Base-by-base conservation (phyloP, 2,113 vertebrate species). In the Onychorhynchus coronatus region DNA sequence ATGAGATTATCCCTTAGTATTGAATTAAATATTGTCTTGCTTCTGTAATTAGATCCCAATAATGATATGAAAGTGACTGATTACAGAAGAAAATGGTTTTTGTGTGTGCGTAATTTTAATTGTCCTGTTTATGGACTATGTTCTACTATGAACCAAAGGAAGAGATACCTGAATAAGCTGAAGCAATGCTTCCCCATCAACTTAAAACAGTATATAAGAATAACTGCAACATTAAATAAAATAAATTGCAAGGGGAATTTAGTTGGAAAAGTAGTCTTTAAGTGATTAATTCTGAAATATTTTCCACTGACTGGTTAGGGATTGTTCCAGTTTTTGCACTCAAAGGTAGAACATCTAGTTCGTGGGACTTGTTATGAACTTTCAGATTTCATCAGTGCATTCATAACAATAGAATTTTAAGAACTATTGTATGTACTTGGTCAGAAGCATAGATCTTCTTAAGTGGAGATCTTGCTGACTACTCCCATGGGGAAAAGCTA, bases 341-440 rank as follows among this genome's bases (percentile, higher is more conserved):
- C 41, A 65, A n/a, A 56, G 35, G 18, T 58, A 46, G 62, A 85
- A 53, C n/a, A 8, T 33, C 59, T 70, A 15, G 42, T 66, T 85
- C 0, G 0, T 23, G 37, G 27, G 21, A 47, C 12, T 72, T 59
- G 5, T 0, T 28, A 41, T 13, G 28, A 80, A 39, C 10, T 62
- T 93, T 63, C 18, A 86, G 70, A n/a, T 47, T 88, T 88, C 30
- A 56, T 92, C 21, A 49, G 35, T 75, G 39, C n/a, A 21, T 72
- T 82, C 24, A 6, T 66, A 76, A 42, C 30, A 24, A 14, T 20
- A 72, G 52, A 72, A 41, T 53, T 47, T 59, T 76, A 86, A 59
- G 14, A 59, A 16, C 28, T 52, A 1, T 39, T 66, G n/a, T 7
- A 19, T 44, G 23, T 31, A 9, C n/a, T 67, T 58, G n/a, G 8